Percentiles rank a stretch among this genome's conserved stretches.
These are phyloP conservation scores for Ptilodon capucinus DNA, from an alignment of 2,888 invertebrate species.

Conservation along the genomic window DNA sequence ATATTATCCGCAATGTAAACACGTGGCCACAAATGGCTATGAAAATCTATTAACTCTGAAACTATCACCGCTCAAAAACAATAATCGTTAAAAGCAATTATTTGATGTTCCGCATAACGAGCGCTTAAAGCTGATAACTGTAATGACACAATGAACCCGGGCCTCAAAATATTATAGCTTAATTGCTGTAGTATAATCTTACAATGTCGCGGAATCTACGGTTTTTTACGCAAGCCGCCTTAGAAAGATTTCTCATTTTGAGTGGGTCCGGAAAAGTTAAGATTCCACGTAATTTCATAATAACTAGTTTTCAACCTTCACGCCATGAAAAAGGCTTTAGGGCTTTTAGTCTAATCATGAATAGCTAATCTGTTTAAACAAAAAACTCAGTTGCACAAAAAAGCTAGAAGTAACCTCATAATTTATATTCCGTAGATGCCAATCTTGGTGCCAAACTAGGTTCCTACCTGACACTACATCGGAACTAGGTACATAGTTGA, in stretches of 20 bases:
- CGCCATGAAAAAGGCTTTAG: too few species aligned
- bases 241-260: not conserved
- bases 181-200: constrained; percentile 12
- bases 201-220: not conserved
- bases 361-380: too few species aligned
- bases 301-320: not conserved
- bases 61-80: not conserved
- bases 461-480: too few species aligned
- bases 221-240: not conserved
- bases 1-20: not conserved
- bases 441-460: too few species aligned
- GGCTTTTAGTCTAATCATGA: not conserved
- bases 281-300: not conserved
- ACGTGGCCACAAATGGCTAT: not conserved
- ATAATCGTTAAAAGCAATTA: constrained; percentile 25
- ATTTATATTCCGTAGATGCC: too few species aligned
- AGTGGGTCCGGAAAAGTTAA: not conserved
- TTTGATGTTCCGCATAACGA: constrained; percentile 23
- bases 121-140: constrained; percentile 22
- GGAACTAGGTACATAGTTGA: too few species aligned
- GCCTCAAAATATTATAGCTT: constrained; percentile 9
- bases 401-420: too few species aligned
- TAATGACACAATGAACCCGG: constrained; percentile 13
- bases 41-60: not conserved
- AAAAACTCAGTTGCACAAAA: too few species aligned